Evolutionary conservation across 2,797 vertebrate genomes (phyloP).

Genomic region (Rhyacichthys aspro): DNA sequence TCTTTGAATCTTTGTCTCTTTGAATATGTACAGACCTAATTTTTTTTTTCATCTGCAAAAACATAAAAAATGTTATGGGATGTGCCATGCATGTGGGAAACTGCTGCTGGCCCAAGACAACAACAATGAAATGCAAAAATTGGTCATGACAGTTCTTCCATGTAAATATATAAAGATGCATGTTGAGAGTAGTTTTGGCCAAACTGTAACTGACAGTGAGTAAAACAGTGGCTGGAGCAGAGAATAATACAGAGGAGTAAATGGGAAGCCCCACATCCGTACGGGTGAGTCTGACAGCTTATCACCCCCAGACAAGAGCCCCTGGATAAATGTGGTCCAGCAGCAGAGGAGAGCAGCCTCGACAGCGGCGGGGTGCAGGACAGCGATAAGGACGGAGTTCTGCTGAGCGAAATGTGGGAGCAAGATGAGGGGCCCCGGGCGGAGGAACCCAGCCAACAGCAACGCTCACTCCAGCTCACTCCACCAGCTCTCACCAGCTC

Average conservation of each 20-base stretch:
- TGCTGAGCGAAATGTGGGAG: conserved; percentile 69
- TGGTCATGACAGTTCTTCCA: no score
- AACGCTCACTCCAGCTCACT: conserved; percentile 64
- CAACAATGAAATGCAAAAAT: no score
- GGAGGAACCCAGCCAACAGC: conserved; percentile 75
- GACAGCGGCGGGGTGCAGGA: conserved; percentile 78
- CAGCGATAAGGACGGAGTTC: conserved; percentile 81
- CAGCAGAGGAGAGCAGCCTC: conserved; percentile 73
- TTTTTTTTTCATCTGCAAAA: no score
- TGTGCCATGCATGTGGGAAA: no score
- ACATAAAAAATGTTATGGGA: no score
- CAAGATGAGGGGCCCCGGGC: conserved; percentile 64
- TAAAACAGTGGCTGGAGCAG: conserved; percentile 15
- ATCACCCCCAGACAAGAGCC: conserved; percentile 84
- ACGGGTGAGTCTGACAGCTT: conserved; percentile 80
- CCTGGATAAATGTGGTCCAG: conserved; percentile 79
- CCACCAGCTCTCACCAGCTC: conserved; percentile 32
- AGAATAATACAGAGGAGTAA: conserved; percentile 46
- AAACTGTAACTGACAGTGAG: neutral
- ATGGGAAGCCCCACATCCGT: conserved; percentile 67
- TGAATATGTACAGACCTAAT: no score
- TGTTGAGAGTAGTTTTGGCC: neutral
- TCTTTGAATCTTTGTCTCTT: no score
- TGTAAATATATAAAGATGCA: no score
- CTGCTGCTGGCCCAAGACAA: no score